Base-by-base conservation (phyloP, 2,797 vertebrate genomes). In the Rhyacichthys aspro region DNA sequence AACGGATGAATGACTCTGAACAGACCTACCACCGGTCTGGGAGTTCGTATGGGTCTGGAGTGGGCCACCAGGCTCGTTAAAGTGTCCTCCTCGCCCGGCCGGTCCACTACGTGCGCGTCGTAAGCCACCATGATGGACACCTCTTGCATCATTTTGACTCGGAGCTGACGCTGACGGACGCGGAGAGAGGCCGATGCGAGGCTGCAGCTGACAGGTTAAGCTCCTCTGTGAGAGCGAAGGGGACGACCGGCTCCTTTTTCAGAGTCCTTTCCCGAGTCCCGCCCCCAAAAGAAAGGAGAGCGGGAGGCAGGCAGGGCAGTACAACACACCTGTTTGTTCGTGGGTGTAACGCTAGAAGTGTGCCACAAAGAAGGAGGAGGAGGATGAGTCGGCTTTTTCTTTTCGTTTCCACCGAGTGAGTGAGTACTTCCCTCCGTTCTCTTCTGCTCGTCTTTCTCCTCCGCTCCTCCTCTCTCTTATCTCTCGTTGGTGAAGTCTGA, bases 141-240 rank as follows among this genome's bases (percentile, higher is more conserved):
- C 87, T 99, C 97, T 92, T 98, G 93, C 97, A 99, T 99, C 97
- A 98, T 99, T 85, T 86, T 97, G 85, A 46, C 72, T 72, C 73
- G 72, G 64, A 64, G 61, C 46, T 43, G 38, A 63, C 38, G 70
- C 60, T 37, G 59, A 64, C 41, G 58, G 7, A 6, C 23, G 7
- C 41, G 10, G 23, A 36, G 16, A 63, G 55, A 67, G 59, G 46
- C 23, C 28, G 64, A 59, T 18, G 28, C 52, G 63, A 63, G 49
- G 75, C 63, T 49, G 77, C 67, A 28, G 80, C 72, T 59, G 75
- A 84, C 78, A 79, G 81, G 73, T 81, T 74, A 63, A 55, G 74
- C 54, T 76, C 69, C 79, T 80, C 67, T 78, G 58, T 63, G 76
- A 79, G 57, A 72, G 70, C 11, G 50, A 60, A 84, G 74, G 49